Base-by-base conservation (phyloP, 2,888 invertebrate genomes). In the Crepidodera aurea region DNA sequence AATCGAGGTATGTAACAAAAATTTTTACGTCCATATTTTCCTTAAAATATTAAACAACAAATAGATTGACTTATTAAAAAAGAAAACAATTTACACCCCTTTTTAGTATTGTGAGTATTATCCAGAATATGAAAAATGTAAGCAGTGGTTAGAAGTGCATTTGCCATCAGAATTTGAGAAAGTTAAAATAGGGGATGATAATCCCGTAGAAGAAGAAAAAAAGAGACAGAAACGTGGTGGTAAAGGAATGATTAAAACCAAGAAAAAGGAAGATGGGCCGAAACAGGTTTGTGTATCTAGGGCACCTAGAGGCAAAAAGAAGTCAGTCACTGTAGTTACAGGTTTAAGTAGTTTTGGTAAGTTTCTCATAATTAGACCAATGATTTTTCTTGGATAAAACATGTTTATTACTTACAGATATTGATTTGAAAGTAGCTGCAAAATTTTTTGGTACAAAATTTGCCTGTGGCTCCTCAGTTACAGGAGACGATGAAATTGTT, bases 391-490 rank as follows among this genome's bases (percentile, higher is more conserved):
- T n/a, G n/a, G n/a, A n/a, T n/a, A n/a, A n/a, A n/a, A n/a, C n/a
- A n/a, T n/a, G n/a, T 32, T 32, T 32, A 34, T 34, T n/a, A 12
- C 1, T 71, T 77, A 29, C 83, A 96, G 97, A 94, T 81, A 96
- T 99, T 81, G 98, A 99, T 82, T 83, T 98, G 64, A 99, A 99
- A 83, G 94, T 94, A 67, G 99, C 98, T 56, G 93, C 97, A 25
- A 99, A 99, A 81, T 96, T 94, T 80, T 98, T 99, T 83, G 96
- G 97, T 37, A 93, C 94, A 60, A 95, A 93, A 82, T 99, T 99
- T 84, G 97, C 98, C 3, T 99, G 98, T 83, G 98, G 98, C n/a
- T 96, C 97, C 5, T 98, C 98, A 7, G 97, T 99, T 1, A 98
- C 98, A 25, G 98, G 96, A 4, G 96, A 97, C 71, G 98, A 99